These are phyloP conservation scores for Actias luna DNA, from an alignment of 2,888 invertebrate species.

Conservation along the genomic window DNA sequence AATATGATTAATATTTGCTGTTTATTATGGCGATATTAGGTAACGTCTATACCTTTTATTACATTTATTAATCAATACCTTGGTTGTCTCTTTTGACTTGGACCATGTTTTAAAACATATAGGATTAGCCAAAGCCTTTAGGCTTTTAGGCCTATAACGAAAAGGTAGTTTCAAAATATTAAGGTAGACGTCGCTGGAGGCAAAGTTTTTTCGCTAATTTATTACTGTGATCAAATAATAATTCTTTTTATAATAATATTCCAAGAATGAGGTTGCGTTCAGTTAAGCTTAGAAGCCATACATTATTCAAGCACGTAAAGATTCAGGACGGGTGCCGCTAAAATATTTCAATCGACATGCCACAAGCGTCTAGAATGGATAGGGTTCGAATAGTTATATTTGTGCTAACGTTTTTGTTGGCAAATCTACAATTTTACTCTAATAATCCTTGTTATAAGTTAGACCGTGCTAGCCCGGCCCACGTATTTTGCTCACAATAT, in stretches of 20 bases:
- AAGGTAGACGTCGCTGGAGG: background rate
- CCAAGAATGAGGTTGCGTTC: background rate
- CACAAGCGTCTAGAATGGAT: background rate
- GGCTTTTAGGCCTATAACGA: background rate
- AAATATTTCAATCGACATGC: constrained; percentile 1
- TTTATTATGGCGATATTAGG: background rate
- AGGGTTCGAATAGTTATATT: background rate
- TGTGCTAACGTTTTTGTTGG: background rate
- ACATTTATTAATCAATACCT: background rate
- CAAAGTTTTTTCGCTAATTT: background rate
- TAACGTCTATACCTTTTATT: background rate
- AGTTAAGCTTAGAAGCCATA: constrained; percentile 3
- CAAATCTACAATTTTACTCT: background rate
- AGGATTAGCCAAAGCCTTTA: no score
- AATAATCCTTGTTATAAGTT: background rate
- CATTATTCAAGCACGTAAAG: background rate
- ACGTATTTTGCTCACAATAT: background rate
- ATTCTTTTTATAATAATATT: background rate
- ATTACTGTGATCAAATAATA: background rate
- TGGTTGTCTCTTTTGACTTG: background rate
- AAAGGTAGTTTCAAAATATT: background rate
- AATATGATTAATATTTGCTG: no score
- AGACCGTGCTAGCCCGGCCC: background rate
- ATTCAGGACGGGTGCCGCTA: background rate
- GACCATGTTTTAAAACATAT: background rate